Base-by-base conservation (phyloP, 2,113 vertebrate genomes). In the Rutilus rutilus region DNA sequence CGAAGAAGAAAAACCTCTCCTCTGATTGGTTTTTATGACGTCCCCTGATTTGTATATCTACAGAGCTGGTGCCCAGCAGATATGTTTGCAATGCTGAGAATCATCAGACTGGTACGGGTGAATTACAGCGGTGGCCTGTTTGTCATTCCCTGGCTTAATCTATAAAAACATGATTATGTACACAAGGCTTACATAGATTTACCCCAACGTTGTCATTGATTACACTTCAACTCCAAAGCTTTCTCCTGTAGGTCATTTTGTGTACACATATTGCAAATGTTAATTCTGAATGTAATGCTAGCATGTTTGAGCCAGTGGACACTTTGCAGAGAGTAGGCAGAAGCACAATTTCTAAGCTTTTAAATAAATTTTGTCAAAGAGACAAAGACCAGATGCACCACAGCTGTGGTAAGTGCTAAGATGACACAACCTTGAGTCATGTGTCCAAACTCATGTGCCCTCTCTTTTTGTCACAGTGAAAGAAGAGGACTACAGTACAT, bases 111-210 rank as follows among this genome's bases (percentile, higher is more conserved):
- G 36, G 21, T 23, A 21, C 14, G 21, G 39, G 19, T 17, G 39
- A 65, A 85, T 76, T 80, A 67, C 73, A 78, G 67, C 69, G 10
- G 69, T 4, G 52, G 73, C 30, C 88, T 90, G 84, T 75, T 89
- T 91, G 78, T 92, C 90, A 90, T 85, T 89, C 82, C 85, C 87
- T 85, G 76, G 89, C 65, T 85, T 76, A 88, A 91, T 93, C 91
- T 90, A 92, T 92, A 90, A 93, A 91, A 92, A 93, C 89, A 91
- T 76, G 90, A 92, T 90, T 92, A 87, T 85, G 83, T 90, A 90
- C 91, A 47, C 90, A 90, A 64, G 79, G 82, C 90, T 91, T 90
- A 87, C 86, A 91, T 88, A 91, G 90, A 93, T 91, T 92, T 91
- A 77, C 85, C 50, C 78, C 83, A 90, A 81, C 62, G 50, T 85